These are phyloP conservation scores for Hypercompe scribonia DNA, from an alignment of 2,888 invertebrate species.

Conservation along the genomic window DNA sequence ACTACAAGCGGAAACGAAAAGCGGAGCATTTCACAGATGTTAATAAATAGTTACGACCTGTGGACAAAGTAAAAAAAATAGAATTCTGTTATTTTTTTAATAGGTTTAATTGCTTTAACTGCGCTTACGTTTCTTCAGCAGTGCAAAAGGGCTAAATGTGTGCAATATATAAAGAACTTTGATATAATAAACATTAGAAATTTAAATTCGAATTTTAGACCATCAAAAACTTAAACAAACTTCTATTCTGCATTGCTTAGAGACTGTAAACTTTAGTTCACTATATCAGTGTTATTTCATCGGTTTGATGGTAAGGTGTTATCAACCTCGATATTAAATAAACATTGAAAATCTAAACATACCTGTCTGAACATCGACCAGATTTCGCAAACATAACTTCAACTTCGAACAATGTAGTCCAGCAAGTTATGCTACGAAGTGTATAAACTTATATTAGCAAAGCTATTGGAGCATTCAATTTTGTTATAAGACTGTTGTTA, in stretches of 20 bases:
- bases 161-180: background rate
- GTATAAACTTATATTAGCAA: background rate
- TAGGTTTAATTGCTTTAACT: too few species aligned
- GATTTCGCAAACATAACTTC: background rate
- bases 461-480: background rate
- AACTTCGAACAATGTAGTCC: background rate
- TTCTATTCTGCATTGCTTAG: background rate
- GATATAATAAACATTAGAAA: background rate
- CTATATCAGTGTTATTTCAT: background rate
- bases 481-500: background rate
- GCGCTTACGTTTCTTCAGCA: too few species aligned
- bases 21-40: too few species aligned
- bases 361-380: background rate
- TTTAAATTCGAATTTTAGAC: background rate
- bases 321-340: background rate
- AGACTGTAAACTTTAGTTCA: background rate
- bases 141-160: background rate
- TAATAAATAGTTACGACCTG: too few species aligned
- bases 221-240: background rate
- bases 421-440: background rate
- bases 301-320: background rate
- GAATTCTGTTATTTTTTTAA: too few species aligned
- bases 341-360: background rate
- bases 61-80: too few species aligned
- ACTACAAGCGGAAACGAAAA: constrained; percentile 18